These are phyloP conservation scores for Cacoxenus indagator DNA, from an alignment of 2,888 invertebrate species.

Conservation along the genomic window DNA sequence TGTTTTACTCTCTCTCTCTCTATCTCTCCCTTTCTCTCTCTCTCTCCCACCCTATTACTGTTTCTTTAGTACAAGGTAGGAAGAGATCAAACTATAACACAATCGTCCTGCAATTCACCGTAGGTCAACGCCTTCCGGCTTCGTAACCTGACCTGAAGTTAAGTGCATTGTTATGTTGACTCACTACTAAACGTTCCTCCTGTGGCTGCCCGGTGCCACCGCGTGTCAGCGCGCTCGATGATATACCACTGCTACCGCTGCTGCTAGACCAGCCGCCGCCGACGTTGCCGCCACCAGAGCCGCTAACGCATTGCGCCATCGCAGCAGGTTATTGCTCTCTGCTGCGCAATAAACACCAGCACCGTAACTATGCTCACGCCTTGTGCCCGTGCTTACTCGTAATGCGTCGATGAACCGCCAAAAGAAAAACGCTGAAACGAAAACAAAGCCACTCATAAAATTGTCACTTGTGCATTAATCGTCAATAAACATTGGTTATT, in stretches of 20 bases:
- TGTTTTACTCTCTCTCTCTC: no score
- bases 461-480: constrained; percentile 33
- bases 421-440: not conserved
- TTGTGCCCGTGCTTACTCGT: no score
- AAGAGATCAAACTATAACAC: no score
- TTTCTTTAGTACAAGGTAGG: no score
- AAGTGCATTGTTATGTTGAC: constrained; percentile 25
- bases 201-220: constrained; percentile 54
- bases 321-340: not conserved
- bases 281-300: constrained; percentile 45
- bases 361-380: no score
- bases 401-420: not conserved
- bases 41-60: no score
- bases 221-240: constrained; percentile 57
- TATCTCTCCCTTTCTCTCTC: no score
- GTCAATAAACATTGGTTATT: not conserved
- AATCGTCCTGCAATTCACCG: no score
- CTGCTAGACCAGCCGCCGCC: constrained; percentile 68
- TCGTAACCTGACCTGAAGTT: no score
- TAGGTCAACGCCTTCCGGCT: no score
- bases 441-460: not conserved
- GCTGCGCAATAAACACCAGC: not conserved
- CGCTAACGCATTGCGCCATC: not conserved
- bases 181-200: constrained; percentile 70
- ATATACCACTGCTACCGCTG: constrained; percentile 58